Conservation (phyloP, 2,888 invertebrate genomes). For the Eustalomyia histrio region DNA sequence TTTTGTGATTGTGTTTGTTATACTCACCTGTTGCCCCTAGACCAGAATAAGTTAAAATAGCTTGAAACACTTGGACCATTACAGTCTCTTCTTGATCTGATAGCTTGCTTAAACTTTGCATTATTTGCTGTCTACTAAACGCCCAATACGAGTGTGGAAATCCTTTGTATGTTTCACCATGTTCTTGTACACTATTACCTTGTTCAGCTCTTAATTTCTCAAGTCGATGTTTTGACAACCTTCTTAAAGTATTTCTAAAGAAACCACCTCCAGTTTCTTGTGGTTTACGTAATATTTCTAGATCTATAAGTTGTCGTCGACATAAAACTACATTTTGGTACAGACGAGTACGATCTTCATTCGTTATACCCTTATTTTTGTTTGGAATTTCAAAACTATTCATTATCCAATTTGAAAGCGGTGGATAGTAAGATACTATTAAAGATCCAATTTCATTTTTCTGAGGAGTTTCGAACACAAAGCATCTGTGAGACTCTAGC, state of each 20-base stretch:
- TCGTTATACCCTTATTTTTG: slow-evolving; percentile 86
- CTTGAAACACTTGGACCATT: slow-evolving; percentile 92
- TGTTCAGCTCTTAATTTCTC: slow-evolving; percentile 87
- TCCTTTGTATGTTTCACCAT: slow-evolving; percentile 92
- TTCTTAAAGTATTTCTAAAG: slow-evolving; percentile 91
- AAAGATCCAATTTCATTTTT: slow-evolving; percentile 95
- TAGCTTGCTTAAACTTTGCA: slow-evolving; percentile 90
- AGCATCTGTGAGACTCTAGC: slow-evolving; percentile 86
- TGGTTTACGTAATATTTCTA: slow-evolving; percentile 89
- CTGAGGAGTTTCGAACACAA: slow-evolving; percentile 94
- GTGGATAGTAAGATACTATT: slow-evolving; percentile 94
- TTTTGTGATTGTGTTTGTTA: no score
- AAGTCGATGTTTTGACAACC: slow-evolving; percentile 90
- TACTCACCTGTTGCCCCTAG: slow-evolving; percentile 84
- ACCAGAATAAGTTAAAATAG: slow-evolving; percentile 93
- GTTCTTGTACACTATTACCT: slow-evolving; percentile 83
- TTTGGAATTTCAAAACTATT: slow-evolving; percentile 85
- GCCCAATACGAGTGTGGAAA: slow-evolving; percentile 94
- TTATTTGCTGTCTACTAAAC: slow-evolving; percentile 89
- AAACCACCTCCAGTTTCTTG: slow-evolving; percentile 92
- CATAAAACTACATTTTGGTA: slow-evolving; percentile 93
- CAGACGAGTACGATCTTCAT: slow-evolving; percentile 91
- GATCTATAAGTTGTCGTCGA: slow-evolving; percentile 89
- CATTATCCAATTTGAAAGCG: slow-evolving; percentile 89
- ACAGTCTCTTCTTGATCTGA: slow-evolving; percentile 92